Percentiles rank a stretch among this genome's conserved stretches.
These are phyloP conservation scores for Ostrea denselamellosa DNA, from an alignment of 1,140 invertebrate genomes.

Conservation along the genomic window DNA sequence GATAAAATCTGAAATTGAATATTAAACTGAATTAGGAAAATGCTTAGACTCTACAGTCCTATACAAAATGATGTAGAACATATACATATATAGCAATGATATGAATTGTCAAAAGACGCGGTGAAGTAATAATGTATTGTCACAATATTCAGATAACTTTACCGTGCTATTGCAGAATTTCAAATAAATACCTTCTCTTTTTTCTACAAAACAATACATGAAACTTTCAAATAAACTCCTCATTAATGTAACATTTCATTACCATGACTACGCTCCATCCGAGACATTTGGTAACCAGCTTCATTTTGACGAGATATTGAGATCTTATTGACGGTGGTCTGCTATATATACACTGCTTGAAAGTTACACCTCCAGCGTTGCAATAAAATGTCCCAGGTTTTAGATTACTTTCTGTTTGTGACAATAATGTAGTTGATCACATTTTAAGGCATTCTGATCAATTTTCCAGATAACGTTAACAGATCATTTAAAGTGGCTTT, in stretches of 20 bases:
- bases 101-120: too few species aligned
- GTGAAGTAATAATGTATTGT: too few species aligned
- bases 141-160: not conserved
- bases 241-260: not conserved
- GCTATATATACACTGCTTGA: not conserved
- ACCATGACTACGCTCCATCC: not conserved
- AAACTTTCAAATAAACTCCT: too few species aligned
- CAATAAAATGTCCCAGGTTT: not conserved
- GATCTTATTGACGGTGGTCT: not conserved
- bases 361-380: not conserved
- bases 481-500: too few species aligned
- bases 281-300: not conserved
- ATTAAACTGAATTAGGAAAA: not conserved
- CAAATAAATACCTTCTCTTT: too few species aligned
- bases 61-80: not conserved
- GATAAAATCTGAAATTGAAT: not conserved
- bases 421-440: not conserved
- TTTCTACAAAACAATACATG: too few species aligned
- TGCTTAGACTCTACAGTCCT: too few species aligned
- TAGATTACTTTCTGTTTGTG: not conserved
- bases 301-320: not conserved
- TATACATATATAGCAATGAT: too few species aligned
- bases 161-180: too few species aligned
- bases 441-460: too few species aligned
- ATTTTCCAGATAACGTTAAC: too few species aligned